phyloP scores from a whole-genome alignment of 2,113 vertebrate species.

The Urocynchramus pylzowi region DNA sequence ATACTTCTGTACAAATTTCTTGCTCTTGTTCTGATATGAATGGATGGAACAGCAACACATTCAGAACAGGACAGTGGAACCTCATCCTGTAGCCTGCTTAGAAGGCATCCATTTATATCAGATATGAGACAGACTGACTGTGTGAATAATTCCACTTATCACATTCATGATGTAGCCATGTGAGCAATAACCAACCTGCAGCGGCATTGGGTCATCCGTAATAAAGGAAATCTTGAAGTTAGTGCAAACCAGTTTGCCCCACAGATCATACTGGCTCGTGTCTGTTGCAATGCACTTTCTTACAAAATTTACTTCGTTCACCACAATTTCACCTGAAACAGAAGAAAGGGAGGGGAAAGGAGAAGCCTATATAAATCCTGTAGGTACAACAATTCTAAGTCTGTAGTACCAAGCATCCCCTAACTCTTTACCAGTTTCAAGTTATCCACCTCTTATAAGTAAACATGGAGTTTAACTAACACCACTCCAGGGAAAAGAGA shows the following conservation, averaged over 20 bases:
- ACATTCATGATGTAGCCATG: background rate
- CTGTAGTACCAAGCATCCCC: background rate
- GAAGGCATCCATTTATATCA: background rate
- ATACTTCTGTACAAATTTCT: background rate
- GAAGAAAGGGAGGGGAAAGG: background rate
- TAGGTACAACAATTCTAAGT: background rate
- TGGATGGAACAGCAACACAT: background rate
- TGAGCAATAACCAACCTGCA: constrained; percentile 77
- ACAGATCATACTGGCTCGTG: constrained; percentile 89
- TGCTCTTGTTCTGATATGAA: background rate
- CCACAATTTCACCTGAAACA: constrained; percentile 88
- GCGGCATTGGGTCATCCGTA: constrained; percentile 82
- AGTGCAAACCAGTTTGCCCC: constrained; percentile 95
- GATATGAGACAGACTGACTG: background rate
- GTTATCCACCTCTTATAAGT: background rate
- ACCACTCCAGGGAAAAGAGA: background rate
- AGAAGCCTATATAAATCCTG: background rate
- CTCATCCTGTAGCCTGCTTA: background rate
- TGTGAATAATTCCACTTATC: background rate
- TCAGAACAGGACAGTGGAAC: background rate
- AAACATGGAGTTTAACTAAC: background rate
- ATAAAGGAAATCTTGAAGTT: constrained; percentile 99
- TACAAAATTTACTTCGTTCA: constrained; percentile 96
- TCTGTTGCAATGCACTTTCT: constrained; percentile 92
- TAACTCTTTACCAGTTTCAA: background rate